Evolutionary conservation across 1,140 invertebrate genomes (phyloP).

Genomic region (Eufriesea mexicana): DNA sequence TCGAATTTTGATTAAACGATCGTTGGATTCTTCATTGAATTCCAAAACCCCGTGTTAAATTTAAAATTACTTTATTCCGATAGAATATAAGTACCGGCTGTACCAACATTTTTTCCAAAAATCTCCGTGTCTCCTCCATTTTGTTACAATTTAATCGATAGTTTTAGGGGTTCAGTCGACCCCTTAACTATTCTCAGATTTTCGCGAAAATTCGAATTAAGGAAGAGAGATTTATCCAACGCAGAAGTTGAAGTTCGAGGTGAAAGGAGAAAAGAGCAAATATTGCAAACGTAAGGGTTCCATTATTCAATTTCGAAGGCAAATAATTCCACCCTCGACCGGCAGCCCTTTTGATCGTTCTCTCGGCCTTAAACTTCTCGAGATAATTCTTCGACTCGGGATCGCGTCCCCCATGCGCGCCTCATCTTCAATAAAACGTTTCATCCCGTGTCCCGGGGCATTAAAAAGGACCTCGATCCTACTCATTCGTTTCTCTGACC

Average conservation of each 20-base stretch:
- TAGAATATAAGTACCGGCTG: too few relatives aligned
- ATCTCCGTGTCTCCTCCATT: too few relatives aligned
- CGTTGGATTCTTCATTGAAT: too few relatives aligned
- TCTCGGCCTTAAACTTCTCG: constrained; percentile 45
- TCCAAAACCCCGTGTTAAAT: too few relatives aligned
- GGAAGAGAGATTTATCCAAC: not conserved
- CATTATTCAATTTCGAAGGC: constrained; percentile 45
- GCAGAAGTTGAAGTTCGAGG: too few relatives aligned
- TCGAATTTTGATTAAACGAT: not conserved
- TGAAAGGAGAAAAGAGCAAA: constrained; percentile 28
- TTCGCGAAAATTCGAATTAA: not conserved
- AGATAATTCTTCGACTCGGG: constrained; percentile 41
- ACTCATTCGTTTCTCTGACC: constrained; percentile 9
- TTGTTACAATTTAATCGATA: too few relatives aligned
- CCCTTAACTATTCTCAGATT: not conserved
- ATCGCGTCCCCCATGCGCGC: not conserved
- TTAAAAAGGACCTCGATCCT: constrained; percentile 16
- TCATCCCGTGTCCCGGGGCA: not conserved
- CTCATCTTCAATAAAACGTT: constrained; percentile 37
- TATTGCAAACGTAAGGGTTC: constrained; percentile 42
- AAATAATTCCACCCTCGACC: constrained; percentile 39
- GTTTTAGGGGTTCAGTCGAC: too few relatives aligned
- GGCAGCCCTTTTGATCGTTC: constrained; percentile 37
- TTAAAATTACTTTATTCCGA: too few relatives aligned
- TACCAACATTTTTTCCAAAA: too few relatives aligned